phyloP scores from a whole-genome alignment of 2,888 invertebrate species.

The Chironomus tentans region DNA sequence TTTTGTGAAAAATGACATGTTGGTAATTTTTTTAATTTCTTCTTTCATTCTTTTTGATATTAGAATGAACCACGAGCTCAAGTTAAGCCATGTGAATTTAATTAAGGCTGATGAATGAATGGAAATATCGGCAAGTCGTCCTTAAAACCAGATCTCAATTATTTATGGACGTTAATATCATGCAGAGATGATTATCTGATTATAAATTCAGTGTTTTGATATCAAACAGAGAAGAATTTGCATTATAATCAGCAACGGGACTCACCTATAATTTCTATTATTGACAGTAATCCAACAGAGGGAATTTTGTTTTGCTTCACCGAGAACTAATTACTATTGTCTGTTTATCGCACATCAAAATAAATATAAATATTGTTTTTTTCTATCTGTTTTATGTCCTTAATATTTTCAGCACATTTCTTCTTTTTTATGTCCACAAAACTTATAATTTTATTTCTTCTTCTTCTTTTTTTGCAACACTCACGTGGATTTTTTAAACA shows the following conservation, averaged over 20 bases:
- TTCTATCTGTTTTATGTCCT: neutral
- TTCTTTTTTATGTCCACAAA: neutral
- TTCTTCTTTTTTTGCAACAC: neutral
- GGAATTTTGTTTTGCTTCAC: neutral
- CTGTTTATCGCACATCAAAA: neutral
- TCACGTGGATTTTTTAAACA: neutral
- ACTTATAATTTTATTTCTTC: neutral
- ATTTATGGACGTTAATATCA: constrained; percentile 8
- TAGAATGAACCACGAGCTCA: neutral
- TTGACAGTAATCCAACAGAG: neutral
- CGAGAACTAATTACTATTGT: neutral
- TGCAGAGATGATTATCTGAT: constrained; percentile 21
- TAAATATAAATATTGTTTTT: neutral
- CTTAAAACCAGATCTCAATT: constrained; percentile 10
- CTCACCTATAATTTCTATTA: neutral
- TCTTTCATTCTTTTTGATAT: neutral
- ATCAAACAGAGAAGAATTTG: neutral
- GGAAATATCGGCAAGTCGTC: neutral
- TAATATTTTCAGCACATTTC: neutral
- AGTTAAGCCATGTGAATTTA: constrained; percentile 10
- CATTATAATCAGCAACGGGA: neutral
- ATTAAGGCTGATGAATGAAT: neutral
- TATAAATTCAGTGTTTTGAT: neutral
- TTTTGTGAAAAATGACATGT: neutral
- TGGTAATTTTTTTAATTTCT: neutral